These are phyloP conservation scores for Andricus curvator DNA, from an alignment of 2,888 invertebrate genomes.

Conservation along the genomic window DNA sequence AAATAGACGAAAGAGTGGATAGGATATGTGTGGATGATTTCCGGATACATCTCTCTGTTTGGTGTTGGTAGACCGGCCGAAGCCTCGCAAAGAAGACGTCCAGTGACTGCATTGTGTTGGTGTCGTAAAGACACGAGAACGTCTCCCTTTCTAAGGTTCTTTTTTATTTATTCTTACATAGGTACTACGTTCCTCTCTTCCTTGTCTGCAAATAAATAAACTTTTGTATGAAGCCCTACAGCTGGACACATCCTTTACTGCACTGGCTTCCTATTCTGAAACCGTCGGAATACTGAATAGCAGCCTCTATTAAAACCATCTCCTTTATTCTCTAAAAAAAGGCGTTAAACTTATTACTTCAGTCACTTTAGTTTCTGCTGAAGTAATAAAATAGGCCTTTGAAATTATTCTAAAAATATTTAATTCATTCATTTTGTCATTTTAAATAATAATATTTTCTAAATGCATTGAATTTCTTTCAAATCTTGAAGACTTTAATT, in stretches of 20 bases:
- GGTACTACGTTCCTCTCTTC: conserved; percentile 28
- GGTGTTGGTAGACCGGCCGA: conserved; percentile 58
- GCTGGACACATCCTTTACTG: conserved; percentile 55
- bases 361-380: neutral
- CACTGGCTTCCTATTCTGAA: conserved; percentile 10
- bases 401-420: too few relatives aligned
- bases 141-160: conserved; percentile 42
- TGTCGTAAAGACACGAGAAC: conserved; percentile 46
- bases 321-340: neutral
- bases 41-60: conserved; percentile 59
- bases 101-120: conserved; percentile 37
- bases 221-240: conserved; percentile 62
- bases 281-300: conserved; percentile 11
- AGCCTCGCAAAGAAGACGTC: conserved; percentile 46
- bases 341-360: neutral
- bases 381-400: neutral
- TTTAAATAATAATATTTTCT: neutral
- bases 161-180: conserved; percentile 22
- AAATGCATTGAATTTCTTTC: too few relatives aligned
- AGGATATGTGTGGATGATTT: conserved; percentile 60
- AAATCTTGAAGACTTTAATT: too few relatives aligned
- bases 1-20: conserved; percentile 63
- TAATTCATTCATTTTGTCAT: neutral
- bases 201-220: conserved; percentile 64
- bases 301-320: conserved; percentile 7